A percentile compares a stretch with the other conserved stretches of the same genome.
These are phyloP conservation scores for Panthera uncia DNA, from an alignment of 2,113 vertebrate species.

Conservation along the genomic window DNA sequence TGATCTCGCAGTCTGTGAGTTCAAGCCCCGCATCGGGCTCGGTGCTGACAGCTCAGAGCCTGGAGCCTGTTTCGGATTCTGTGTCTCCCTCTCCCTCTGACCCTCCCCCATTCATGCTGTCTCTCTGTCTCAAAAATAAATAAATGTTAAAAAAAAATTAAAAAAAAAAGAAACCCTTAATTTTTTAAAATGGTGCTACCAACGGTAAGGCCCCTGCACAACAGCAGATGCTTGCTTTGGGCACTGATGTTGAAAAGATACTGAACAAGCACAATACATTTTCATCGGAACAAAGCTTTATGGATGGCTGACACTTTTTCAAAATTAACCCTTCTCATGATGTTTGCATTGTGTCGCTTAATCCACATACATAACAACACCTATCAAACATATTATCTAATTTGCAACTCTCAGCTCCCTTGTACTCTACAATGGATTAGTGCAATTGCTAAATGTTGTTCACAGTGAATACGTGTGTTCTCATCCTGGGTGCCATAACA, in stretches of 20 bases:
- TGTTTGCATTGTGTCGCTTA: neutral
- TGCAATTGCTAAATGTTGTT: neutral
- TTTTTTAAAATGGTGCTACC: neutral
- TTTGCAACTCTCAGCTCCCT: neutral
- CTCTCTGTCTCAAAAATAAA: too few species aligned
- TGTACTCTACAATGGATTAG: neutral
- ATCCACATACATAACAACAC: neutral
- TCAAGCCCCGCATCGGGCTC: rapidly evolving
- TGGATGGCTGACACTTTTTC: neutral
- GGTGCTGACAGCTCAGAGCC: too few species aligned
- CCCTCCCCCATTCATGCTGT: too few species aligned
- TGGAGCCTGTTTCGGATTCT: too few species aligned
- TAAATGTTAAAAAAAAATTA: too few species aligned
- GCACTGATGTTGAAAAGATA: neutral
- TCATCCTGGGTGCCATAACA: constrained; percentile 9
- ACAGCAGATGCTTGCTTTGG: neutral
- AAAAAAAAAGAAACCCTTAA: neutral
- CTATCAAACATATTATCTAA: neutral
- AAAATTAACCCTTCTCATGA: neutral
- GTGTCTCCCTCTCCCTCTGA: too few species aligned
- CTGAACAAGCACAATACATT: neutral
- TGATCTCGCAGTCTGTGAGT: too few species aligned
- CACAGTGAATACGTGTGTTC: neutral
- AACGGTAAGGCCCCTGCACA: neutral
- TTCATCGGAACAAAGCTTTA: neutral